These are phyloP conservation scores for Coelopa pilipes DNA, from an alignment of 2,888 invertebrate genomes.

Conservation along the genomic window DNA sequence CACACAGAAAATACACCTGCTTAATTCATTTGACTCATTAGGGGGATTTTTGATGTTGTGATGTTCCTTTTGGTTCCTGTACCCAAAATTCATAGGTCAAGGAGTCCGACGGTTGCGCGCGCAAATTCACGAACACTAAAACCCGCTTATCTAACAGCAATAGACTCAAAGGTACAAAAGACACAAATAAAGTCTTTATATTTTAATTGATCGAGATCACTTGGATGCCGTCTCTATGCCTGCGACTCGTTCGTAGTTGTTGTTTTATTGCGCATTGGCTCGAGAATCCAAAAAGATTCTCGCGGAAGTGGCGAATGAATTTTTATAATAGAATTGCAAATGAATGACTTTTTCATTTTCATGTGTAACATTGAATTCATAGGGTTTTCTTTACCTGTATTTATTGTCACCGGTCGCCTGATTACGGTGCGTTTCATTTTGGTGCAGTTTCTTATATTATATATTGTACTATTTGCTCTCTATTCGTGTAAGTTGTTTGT, in stretches of 20 bases:
- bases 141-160: not conserved
- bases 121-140: not conserved
- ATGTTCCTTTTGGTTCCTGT: too few species aligned
- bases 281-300: not conserved
- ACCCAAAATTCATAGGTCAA: too few species aligned
- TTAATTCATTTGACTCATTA: too few species aligned
- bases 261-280: constrained; percentile 18
- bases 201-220: constrained; percentile 5
- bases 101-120: too few species aligned
- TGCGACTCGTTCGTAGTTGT: not conserved
- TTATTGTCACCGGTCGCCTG: constrained; percentile 45
- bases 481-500: not conserved
- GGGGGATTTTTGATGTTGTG: too few species aligned
- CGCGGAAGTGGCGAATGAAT: too few species aligned
- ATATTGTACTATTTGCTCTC: not conserved
- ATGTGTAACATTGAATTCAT: not conserved
- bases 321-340: not conserved
- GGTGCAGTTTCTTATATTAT: not conserved
- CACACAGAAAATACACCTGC: too few species aligned
- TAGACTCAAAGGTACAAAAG: not conserved
- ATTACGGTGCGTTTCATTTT: constrained; percentile 40
- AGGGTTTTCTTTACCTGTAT: constrained; percentile 45
- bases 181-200: not conserved
- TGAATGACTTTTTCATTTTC: not conserved
- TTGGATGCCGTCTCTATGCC: constrained; percentile 17